Evolutionary conservation across 2,113 vertebrate genomes (phyloP).

Genomic region (Nyctibius bracteatus): DNA sequence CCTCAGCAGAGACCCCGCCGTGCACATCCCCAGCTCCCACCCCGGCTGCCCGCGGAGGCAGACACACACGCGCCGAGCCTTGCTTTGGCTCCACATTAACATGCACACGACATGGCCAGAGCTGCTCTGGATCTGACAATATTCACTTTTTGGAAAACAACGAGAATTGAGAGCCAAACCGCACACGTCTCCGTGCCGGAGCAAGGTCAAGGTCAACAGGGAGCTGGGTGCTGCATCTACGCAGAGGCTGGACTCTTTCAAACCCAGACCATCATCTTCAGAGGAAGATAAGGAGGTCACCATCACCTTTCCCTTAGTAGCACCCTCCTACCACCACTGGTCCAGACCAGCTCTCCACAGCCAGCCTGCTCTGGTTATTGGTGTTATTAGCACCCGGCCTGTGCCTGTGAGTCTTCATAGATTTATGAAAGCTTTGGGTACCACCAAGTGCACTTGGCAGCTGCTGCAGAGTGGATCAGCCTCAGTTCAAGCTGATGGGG

Average conservation of each 20-base stretch:
- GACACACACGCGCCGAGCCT: accelerated
- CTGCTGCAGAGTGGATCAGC: not conserved
- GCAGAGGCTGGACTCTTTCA: not conserved
- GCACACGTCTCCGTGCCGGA: accelerated
- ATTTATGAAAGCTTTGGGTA: not conserved
- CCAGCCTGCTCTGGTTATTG: not conserved
- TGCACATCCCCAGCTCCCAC: not conserved
- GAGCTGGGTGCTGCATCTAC: not conserved
- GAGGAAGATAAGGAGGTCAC: not conserved
- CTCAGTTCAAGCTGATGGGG: not conserved
- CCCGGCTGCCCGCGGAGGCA: not conserved
- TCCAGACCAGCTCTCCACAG: not conserved
- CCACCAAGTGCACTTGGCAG: not conserved
- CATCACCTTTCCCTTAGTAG: not conserved
- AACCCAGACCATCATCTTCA: not conserved
- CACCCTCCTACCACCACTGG: not conserved
- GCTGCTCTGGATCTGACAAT: not conserved
- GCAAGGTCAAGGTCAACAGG: not conserved
- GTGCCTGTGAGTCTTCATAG: not conserved
- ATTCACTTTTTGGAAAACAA: not conserved
- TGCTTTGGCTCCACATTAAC: not conserved
- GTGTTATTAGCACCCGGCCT: not conserved
- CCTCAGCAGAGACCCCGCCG: not conserved
- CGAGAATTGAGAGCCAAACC: not conserved
- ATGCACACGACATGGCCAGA: not conserved